Evolutionary conservation across 1,140 invertebrate species (phyloP).

Genomic region (Chrysomallon squamiferum): DNA sequence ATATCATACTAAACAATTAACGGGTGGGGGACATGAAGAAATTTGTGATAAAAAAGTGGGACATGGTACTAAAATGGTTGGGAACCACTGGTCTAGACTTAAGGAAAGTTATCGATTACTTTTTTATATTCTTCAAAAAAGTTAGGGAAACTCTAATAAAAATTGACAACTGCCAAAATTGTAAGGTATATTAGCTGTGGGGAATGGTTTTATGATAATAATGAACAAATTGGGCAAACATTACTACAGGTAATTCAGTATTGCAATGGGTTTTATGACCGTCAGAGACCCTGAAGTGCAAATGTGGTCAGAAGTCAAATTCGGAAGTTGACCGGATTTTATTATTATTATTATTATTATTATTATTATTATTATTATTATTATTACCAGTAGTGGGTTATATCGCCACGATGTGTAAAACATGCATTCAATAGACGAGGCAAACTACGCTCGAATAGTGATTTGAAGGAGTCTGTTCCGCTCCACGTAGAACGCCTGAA

Average conservation of each 20-base stretch:
- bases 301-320: neutral
- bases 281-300: neutral
- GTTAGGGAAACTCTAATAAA: too few species aligned
- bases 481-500: neutral
- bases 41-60: too few species aligned
- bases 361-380: too few species aligned
- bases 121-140: too few species aligned
- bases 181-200: neutral
- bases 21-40: too few species aligned
- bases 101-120: too few species aligned
- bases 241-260: constrained; percentile 2
- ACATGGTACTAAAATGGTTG: too few species aligned
- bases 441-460: neutral
- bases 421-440: neutral
- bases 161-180: neutral
- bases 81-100: too few species aligned
- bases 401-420: neutral
- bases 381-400: neutral
- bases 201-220: constrained; percentile 2
- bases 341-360: too few species aligned
- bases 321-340: neutral
- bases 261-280: neutral
- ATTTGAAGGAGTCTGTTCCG: constrained; percentile 1
- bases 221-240: neutral
- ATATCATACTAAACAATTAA: too few species aligned